phyloP scores from a whole-genome alignment of 2,113 vertebrate species.

The Scophthalmus maximus region DNA sequence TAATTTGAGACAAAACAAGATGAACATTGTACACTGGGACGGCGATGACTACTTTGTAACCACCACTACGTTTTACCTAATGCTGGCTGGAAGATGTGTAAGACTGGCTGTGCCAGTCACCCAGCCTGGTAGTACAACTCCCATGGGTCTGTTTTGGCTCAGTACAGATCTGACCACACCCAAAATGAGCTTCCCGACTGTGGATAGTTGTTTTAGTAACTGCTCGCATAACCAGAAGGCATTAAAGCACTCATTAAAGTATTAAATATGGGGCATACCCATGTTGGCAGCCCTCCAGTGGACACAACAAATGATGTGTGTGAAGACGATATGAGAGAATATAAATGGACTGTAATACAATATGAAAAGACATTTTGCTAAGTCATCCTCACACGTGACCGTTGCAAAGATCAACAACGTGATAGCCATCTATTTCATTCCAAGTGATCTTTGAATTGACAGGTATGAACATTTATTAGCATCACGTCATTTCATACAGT shows the following conservation, averaged over 20 bases:
- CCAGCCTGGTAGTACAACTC: conserved; percentile 18
- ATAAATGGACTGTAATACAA: not conserved
- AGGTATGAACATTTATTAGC: too few species aligned
- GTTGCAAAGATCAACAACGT: not conserved
- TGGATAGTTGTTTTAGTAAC: conserved; percentile 26
- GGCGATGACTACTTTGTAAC: too few species aligned
- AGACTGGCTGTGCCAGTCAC: not conserved
- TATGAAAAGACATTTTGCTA: not conserved
- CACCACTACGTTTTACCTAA: not conserved
- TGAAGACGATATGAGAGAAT: not conserved
- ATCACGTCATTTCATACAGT: too few species aligned
- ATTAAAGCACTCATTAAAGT: conserved; percentile 1
- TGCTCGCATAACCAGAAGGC: conserved; percentile 6
- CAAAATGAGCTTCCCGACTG: conserved; percentile 45
- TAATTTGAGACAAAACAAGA: too few species aligned
- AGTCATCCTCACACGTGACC: not conserved
- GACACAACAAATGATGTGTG: not conserved
- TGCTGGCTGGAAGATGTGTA: not conserved
- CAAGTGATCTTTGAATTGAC: not conserved
- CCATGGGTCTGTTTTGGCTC: conserved; percentile 29
- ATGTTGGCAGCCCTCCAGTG: too few species aligned
- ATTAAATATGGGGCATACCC: not conserved
- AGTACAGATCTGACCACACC: conserved; percentile 58
- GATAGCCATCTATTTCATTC: not conserved
- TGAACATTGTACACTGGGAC: too few species aligned